Conservation (phyloP, 1,140 invertebrate genomes). For the Tetramorium simillimum region DNA sequence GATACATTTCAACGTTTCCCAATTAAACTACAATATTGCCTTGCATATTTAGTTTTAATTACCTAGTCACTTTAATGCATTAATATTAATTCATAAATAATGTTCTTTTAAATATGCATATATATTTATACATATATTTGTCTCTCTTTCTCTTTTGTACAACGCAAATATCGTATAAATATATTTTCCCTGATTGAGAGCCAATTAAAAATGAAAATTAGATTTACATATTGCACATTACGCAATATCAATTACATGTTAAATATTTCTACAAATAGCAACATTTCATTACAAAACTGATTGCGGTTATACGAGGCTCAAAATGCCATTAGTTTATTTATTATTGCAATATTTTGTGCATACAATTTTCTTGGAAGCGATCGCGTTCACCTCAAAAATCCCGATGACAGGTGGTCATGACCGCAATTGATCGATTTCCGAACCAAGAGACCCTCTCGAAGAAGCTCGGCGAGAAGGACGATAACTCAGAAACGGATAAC, state of each 20-base stretch:
- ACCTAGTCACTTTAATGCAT: not conserved
- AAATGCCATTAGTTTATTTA: not conserved
- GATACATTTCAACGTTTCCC: not conserved
- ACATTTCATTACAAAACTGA: conserved; percentile 45
- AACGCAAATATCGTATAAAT: conserved; percentile 1
- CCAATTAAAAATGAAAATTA: conserved; percentile 45
- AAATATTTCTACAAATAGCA: conserved; percentile 43
- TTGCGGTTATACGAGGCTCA: not conserved
- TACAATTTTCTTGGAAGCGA: not conserved
- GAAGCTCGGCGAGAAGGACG: conserved; percentile 16
- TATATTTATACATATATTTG: not conserved
- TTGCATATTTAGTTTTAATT: conserved; percentile 9
- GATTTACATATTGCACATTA: conserved; percentile 45
- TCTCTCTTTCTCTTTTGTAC: not conserved
- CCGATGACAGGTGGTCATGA: conserved; percentile 16
- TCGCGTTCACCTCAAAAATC: not conserved
- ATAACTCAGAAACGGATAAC: conserved; percentile 68
- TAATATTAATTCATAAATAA: no score
- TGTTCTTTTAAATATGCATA: not conserved
- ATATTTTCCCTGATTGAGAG: conserved; percentile 13
- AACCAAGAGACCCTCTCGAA: conserved; percentile 2
- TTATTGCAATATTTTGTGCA: conserved; percentile 2
- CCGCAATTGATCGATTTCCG: conserved; percentile 38
- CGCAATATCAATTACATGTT: conserved; percentile 28
- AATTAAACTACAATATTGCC: not conserved